These are phyloP conservation scores for Idaea biselata DNA, from an alignment of 2,888 invertebrate genomes.

Conservation along the genomic window DNA sequence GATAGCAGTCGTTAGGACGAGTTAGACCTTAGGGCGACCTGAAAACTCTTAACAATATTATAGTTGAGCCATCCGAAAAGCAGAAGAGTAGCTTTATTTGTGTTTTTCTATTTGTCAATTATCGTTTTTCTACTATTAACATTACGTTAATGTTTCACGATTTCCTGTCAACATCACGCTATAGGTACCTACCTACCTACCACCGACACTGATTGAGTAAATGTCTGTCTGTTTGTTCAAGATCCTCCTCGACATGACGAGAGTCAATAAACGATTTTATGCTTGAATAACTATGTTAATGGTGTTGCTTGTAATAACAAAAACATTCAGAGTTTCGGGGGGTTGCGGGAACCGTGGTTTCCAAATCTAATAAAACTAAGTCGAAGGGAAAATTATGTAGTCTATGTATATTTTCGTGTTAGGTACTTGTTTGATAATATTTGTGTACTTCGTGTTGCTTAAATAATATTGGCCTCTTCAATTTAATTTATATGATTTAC, in stretches of 20 bases:
- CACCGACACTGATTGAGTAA: constrained; percentile 17
- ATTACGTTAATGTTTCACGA: constrained; percentile 15
- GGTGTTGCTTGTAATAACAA: constrained; percentile 49
- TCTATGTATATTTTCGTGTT: neutral
- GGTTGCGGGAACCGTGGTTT: neutral
- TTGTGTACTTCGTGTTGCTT: neutral
- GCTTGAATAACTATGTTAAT: constrained; percentile 71
- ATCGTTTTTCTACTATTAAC: neutral
- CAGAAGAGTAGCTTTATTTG: too few relatives aligned
- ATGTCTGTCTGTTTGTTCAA: constrained; percentile 22
- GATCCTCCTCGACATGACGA: constrained; percentile 40
- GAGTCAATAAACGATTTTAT: constrained; percentile 66
- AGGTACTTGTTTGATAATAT: too few relatives aligned
- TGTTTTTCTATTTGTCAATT: neutral
- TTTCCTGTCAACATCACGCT: constrained; percentile 23
- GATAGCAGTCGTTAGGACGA: too few relatives aligned
- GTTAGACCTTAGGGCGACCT: too few relatives aligned
- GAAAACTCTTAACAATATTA: too few relatives aligned
- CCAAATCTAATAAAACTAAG: neutral
- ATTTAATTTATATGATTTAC: too few relatives aligned
- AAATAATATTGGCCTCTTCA: too few relatives aligned
- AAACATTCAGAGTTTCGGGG: constrained; percentile 36
- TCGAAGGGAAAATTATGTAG: neutral
- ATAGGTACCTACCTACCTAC: neutral
- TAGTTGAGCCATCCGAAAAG: too few relatives aligned